These are phyloP conservation scores for Hemiscyllium ocellatum DNA, from an alignment of 2,113 vertebrate species.

Conservation along the genomic window DNA sequence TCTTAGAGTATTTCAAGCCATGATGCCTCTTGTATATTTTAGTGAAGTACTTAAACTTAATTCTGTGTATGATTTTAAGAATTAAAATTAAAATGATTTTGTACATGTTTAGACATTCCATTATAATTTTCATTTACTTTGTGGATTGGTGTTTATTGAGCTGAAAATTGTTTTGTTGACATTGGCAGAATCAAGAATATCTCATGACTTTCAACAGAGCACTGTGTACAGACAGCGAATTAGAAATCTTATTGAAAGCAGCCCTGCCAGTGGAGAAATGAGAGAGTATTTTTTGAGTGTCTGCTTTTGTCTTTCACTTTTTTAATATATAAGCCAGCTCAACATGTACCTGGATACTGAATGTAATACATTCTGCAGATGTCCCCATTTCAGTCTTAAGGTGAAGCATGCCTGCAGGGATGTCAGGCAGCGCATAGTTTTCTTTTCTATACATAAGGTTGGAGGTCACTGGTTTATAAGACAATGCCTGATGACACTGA, in stretches of 20 bases:
- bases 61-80: background rate
- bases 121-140: background rate
- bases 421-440: background rate
- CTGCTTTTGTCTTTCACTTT: background rate
- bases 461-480: background rate
- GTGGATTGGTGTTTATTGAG: background rate
- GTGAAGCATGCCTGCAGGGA: conserved; percentile 10
- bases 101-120: background rate
- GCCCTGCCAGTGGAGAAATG: background rate
- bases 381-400: background rate
- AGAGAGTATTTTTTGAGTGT: background rate
- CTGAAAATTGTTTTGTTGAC: background rate
- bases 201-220: background rate
- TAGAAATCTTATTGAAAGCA: background rate
- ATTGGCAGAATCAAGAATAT: background rate
- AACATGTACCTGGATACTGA: background rate
- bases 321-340: background rate
- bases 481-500: background rate
- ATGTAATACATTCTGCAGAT: background rate
- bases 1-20: background rate
- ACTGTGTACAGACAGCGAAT: background rate
- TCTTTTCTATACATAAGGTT: background rate
- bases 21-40: background rate
- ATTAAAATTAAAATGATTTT: background rate
- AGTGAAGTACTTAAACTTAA: background rate